phyloP scores from a whole-genome alignment of 2,888 invertebrate genomes.

The Dorcus parallelipipedus region DNA sequence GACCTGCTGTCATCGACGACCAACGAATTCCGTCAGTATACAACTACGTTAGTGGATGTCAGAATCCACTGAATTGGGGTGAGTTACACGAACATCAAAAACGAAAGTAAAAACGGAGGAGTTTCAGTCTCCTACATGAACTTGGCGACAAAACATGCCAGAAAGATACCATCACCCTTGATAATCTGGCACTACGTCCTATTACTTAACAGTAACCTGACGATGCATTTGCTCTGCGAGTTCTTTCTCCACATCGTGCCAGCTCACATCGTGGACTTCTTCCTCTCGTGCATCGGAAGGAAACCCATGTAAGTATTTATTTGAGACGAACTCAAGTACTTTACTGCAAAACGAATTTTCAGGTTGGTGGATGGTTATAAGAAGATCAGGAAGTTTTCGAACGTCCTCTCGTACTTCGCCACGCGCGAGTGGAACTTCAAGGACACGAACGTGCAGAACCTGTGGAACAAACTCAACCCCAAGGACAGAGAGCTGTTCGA shows the following conservation, averaged over 20 bases:
- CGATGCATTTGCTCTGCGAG: slow-evolving; percentile 55
- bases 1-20: too few relatives aligned
- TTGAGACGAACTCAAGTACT: not conserved
- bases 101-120: slow-evolving; percentile 17
- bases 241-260: slow-evolving; percentile 62
- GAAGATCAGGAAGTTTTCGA: slow-evolving; percentile 70
- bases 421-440: slow-evolving; percentile 72
- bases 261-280: slow-evolving; percentile 41
- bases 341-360: not conserved
- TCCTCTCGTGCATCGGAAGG: slow-evolving; percentile 50
- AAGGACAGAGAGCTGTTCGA: slow-evolving; percentile 54
- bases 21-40: slow-evolving; percentile 60
- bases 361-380: slow-evolving; percentile 74
- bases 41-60: slow-evolving; percentile 80
- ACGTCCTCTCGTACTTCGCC: slow-evolving; percentile 75
- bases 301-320: slow-evolving; percentile 57
- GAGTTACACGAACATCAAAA: slow-evolving; percentile 39
- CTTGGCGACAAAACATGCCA: slow-evolving; percentile 36
- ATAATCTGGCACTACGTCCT: slow-evolving; percentile 64
- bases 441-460: slow-evolving; percentile 56
- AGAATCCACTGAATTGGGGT: slow-evolving; percentile 80
- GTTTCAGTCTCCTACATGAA: slow-evolving; percentile 49
- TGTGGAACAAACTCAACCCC: slow-evolving; percentile 57
- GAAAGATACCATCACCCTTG: slow-evolving; percentile 54
- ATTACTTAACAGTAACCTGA: slow-evolving; percentile 57